Evolutionary conservation across 1,140 invertebrate species (phyloP).

Genomic region (Homalodisca vitripennis): DNA sequence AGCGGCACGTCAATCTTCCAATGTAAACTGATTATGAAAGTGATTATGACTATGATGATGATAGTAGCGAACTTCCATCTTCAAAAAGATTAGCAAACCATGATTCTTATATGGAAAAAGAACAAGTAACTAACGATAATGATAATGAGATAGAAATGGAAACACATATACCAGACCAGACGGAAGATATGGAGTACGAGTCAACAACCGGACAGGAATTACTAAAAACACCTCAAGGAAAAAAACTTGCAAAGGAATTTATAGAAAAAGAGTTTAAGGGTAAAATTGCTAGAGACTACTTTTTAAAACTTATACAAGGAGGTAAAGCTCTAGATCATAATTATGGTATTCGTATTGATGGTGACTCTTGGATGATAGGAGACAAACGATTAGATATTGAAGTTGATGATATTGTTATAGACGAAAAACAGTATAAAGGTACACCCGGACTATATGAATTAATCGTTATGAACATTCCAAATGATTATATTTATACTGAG

Average conservation of each 20-base stretch:
- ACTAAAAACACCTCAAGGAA: constrained; percentile 14
- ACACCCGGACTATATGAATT: constrained; percentile 11
- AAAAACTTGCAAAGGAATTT: constrained; percentile 10
- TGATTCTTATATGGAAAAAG: background rate
- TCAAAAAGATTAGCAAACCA: background rate
- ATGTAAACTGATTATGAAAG: background rate
- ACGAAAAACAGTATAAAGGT: background rate
- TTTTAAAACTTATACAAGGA: constrained; percentile 9
- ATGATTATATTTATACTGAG: background rate
- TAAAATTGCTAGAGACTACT: constrained; percentile 4
- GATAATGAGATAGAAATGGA: background rate
- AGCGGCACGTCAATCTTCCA: background rate
- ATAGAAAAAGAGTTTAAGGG: constrained; percentile 7
- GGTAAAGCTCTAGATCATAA: constrained; percentile 8
- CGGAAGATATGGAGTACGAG: no score
- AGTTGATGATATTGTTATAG: background rate
- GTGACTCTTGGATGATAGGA: constrained; percentile 7
- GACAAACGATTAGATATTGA: constrained; percentile 1
- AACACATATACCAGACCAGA: background rate
- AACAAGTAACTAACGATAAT: background rate
- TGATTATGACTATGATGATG: constrained; percentile 18
- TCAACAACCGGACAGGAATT: background rate
- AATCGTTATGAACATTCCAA: constrained; percentile 8
- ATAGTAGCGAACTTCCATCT: background rate
- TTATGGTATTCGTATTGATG: background rate